Evolutionary conservation across 2,797 vertebrate genomes (phyloP), one percentile per base, ranked within the genome.

Genomic region (Crenichthys baileyi): DNA sequence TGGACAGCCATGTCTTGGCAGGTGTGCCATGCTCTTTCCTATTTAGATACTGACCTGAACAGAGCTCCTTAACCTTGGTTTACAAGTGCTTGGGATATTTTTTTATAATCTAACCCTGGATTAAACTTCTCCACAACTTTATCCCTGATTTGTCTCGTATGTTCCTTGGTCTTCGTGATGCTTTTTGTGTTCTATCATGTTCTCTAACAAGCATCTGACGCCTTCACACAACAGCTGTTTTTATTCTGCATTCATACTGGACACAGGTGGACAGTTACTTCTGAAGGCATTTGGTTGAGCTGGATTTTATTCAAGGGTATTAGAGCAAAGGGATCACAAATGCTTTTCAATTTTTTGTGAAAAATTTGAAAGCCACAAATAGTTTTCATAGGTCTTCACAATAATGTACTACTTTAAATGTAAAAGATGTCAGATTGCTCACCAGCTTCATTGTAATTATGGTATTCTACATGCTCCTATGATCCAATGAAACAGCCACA

Each of bases 401-500:
- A 36, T 39, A 11, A 24, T 41, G 36, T 20, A 18, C 63, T 22
- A 24, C 36, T 67, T 67, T 67, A 48, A 78, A 46, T 51, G 53
- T 7, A 11, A 83, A 46, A 3, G 13, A 55, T 44, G 11, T 26
- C n/a, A 46, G 4, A 11, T 36, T 31, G 77, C 41, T 50, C 7
- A 29, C 46, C 1, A 56, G 5, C 5, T 67, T 22, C 12, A 73
- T 77, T 5, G 55, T n/a, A 15, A 73, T 82, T 51, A 51, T 9
- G 5, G 44, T 46, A 31, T 79, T 82, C 20, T 9, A 13, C 76
- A 61, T 26, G 12, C 2, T 22, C 7, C 29, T 58, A 9, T 51
- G 58, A 71, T 76, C 20, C 36, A 31, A 80, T 73, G 72, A 87
- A 82, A 83, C 48, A 56, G 76, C 83, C 82, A 82, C n/a, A 70